Percentiles rank a stretch among this genome's conserved stretches.
These are phyloP conservation scores for Zingel zingel DNA, from an alignment of 2,113 vertebrate genomes.

Conservation along the genomic window DNA sequence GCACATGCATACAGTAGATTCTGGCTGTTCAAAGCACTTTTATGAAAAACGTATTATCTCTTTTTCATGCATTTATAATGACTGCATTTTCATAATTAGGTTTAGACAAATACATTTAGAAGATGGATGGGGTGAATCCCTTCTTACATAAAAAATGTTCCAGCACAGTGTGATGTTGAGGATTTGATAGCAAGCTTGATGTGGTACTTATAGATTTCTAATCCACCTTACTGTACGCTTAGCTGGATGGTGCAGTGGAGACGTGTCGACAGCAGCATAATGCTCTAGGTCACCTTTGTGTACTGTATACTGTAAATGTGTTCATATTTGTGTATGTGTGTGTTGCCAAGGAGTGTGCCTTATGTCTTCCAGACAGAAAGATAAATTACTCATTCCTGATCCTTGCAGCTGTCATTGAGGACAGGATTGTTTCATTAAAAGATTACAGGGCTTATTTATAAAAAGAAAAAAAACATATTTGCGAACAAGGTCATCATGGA, in stretches of 20 bases:
- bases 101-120: background rate
- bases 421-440: conserved; percentile 16
- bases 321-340: background rate
- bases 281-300: conserved; percentile 54
- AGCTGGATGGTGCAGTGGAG: conserved; percentile 55
- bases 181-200: conserved; percentile 31
- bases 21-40: background rate
- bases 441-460: conserved; percentile 1
- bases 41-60: background rate
- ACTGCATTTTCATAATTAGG: background rate
- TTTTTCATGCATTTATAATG: background rate
- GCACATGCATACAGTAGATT: background rate
- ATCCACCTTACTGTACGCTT: conserved; percentile 65
- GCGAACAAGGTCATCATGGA: background rate
- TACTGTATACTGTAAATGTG: background rate
- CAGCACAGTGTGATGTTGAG: conserved; percentile 37
- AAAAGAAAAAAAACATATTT: background rate
- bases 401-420: conserved; percentile 9
- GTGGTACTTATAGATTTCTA: conserved; percentile 47
- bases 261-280: conserved; percentile 42
- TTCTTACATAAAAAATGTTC: background rate
- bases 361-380: conserved; percentile 2
- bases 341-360: conserved; percentile 13
- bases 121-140: background rate
- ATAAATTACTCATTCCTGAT: conserved; percentile 6